phyloP scores from a whole-genome alignment of 2,888 invertebrate species.

The Nomada fucata region DNA sequence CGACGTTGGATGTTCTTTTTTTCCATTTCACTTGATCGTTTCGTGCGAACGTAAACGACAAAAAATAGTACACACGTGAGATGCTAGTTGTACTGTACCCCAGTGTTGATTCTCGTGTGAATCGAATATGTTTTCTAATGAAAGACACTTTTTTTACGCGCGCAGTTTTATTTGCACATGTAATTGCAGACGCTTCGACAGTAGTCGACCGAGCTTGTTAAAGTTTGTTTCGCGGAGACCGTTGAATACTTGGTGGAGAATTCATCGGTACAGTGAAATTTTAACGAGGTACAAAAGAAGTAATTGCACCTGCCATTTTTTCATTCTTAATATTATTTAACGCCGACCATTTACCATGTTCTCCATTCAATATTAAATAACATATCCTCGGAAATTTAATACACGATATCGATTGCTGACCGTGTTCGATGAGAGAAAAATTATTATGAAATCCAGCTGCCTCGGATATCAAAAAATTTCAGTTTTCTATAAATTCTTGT shows the following conservation, averaged over 20 bases:
- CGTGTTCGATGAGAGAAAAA: not conserved
- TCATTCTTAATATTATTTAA: not conserved
- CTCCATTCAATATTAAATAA: not conserved
- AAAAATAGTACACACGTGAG: not conserved
- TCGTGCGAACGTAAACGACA: not conserved
- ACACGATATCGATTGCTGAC: not conserved
- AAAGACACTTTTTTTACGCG: conserved; percentile 8
- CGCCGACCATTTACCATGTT: not conserved
- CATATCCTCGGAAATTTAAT: not conserved
- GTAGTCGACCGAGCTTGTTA: conserved; percentile 13
- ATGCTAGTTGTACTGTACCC: not conserved
- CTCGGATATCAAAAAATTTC: no score
- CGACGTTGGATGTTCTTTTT: conserved; percentile 5
- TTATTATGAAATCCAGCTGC: no score
- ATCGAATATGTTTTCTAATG: conserved; percentile 36
- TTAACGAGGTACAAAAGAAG: not conserved
- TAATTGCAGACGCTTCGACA: conserved; percentile 30
- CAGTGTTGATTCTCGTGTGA: not conserved
- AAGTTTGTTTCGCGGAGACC: conserved; percentile 30
- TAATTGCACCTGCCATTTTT: not conserved
- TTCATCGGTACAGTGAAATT: conserved; percentile 2
- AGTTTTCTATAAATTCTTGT: no score
- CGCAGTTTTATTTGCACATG: not conserved
- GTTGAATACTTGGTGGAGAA: not conserved
- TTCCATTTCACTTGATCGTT: not conserved